phyloP scores from a whole-genome alignment of 2,888 invertebrate species.

The Hybos culiciformis region DNA sequence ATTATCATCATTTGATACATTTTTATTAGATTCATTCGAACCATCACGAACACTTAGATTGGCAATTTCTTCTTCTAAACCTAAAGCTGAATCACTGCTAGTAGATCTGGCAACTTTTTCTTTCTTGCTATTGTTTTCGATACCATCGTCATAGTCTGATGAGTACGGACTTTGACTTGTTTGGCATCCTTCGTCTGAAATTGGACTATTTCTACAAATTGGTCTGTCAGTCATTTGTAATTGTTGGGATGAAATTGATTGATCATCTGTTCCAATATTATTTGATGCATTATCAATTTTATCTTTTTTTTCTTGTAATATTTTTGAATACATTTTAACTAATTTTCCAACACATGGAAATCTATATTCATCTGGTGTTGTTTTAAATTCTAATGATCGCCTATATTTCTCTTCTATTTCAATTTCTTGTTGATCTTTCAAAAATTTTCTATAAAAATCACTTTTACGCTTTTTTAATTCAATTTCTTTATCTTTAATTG shows the following conservation, averaged over 20 bases:
- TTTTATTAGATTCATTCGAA: constrained; percentile 7
- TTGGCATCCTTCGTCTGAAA: constrained; percentile 33
- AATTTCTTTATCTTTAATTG: too few relatives aligned
- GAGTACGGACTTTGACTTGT: constrained; percentile 29
- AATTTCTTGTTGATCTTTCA: neutral
- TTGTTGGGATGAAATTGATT: constrained; percentile 2
- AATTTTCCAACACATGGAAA: constrained; percentile 19
- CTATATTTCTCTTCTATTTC: neutral
- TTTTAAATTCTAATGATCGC: neutral
- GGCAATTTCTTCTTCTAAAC: constrained; percentile 26
- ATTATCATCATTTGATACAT: constrained; percentile 8
- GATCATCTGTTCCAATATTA: neutral
- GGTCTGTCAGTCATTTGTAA: constrained; percentile 8
- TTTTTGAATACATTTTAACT: constrained; percentile 19
- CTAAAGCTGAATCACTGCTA: constrained; percentile 34
- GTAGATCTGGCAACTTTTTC: constrained; percentile 31
- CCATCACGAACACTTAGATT: constrained; percentile 9
- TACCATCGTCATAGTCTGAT: constrained; percentile 22
- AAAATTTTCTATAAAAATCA: neutral
- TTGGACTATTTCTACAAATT: constrained; percentile 19
- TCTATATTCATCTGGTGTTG: neutral
- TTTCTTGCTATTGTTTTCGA: constrained; percentile 20
- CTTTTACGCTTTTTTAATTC: neutral
- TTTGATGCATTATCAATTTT: neutral
- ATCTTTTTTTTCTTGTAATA: constrained; percentile 15